These are phyloP conservation scores for Lasioglossum vierecki DNA, from an alignment of 2,888 invertebrate genomes.

Conservation along the genomic window DNA sequence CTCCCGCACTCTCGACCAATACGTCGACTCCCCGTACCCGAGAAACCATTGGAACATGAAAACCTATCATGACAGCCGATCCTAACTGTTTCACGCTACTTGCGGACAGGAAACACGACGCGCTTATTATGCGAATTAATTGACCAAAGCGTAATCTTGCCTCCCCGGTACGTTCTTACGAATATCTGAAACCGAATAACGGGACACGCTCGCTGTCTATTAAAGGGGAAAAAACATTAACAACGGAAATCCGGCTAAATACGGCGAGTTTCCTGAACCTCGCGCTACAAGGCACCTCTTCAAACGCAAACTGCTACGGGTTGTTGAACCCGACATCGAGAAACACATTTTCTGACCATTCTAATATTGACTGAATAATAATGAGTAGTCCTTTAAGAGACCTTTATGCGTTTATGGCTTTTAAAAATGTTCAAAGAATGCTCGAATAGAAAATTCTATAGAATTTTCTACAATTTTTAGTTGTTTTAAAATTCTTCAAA, in stretches of 20 bases:
- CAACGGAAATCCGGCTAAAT: not conserved
- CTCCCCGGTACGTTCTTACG: not conserved
- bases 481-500: too few relatives aligned
- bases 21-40: constrained; percentile 62
- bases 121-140: constrained; percentile 55
- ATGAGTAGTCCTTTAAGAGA: too few relatives aligned
- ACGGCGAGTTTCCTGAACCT: not conserved
- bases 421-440: too few relatives aligned
- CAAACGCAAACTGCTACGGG: not conserved
- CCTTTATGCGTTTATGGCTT: too few relatives aligned
- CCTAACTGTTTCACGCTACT: constrained; percentile 67
- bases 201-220: not conserved
- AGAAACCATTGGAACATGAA: constrained; percentile 72
- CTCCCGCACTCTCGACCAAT: constrained; percentile 68
- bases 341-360: too few relatives aligned
- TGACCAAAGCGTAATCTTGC: constrained; percentile 24
- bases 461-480: too few relatives aligned
- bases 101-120: constrained; percentile 43
- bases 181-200: not conserved
- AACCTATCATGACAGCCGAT: constrained; percentile 73
- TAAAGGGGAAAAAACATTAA: not conserved
- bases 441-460: too few relatives aligned
- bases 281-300: not conserved
- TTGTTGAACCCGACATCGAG: too few relatives aligned
- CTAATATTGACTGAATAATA: too few relatives aligned